Percentiles rank a stretch among this genome's conserved stretches.
These are phyloP conservation scores for Corythoichthys intestinalis DNA, from an alignment of 2,113 vertebrate genomes.

Conservation along the genomic window DNA sequence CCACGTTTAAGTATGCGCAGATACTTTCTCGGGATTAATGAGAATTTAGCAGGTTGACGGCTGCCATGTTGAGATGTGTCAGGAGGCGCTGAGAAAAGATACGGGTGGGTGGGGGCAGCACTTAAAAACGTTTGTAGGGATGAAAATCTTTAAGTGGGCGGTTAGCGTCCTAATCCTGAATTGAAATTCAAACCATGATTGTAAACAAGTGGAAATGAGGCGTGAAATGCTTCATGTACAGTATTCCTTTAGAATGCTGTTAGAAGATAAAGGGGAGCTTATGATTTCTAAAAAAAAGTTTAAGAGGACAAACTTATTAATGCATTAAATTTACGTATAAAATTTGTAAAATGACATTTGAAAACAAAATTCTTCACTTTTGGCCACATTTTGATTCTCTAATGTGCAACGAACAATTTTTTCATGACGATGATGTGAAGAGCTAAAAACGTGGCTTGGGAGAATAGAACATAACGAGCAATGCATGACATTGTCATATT, in stretches of 20 bases:
- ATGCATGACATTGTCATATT: too few relatives aligned
- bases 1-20: constrained; percentile 46
- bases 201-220: not conserved
- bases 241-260: not conserved
- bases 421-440: too few relatives aligned
- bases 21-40: constrained; percentile 53
- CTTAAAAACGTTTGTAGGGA: constrained; percentile 46
- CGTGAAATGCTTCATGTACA: not conserved
- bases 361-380: not conserved
- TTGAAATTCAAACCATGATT: constrained; percentile 7
- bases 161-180: constrained; percentile 7
- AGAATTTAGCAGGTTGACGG: constrained; percentile 35
- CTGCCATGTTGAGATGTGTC: constrained; percentile 43
- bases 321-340: not conserved
- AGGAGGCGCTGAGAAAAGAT: constrained; percentile 30
- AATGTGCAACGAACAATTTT: too few relatives aligned
- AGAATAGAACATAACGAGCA: too few relatives aligned
- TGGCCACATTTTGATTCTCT: too few relatives aligned
- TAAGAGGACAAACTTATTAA: not conserved
- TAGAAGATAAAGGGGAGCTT: not conserved
- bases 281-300: not conserved
- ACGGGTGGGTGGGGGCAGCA: constrained; percentile 20
- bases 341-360: not conserved
- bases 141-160: constrained; percentile 24
- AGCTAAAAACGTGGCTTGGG: too few relatives aligned